These are phyloP conservation scores for Allophyes oxyacanthae DNA, from an alignment of 2,888 invertebrate genomes.

Conservation along the genomic window DNA sequence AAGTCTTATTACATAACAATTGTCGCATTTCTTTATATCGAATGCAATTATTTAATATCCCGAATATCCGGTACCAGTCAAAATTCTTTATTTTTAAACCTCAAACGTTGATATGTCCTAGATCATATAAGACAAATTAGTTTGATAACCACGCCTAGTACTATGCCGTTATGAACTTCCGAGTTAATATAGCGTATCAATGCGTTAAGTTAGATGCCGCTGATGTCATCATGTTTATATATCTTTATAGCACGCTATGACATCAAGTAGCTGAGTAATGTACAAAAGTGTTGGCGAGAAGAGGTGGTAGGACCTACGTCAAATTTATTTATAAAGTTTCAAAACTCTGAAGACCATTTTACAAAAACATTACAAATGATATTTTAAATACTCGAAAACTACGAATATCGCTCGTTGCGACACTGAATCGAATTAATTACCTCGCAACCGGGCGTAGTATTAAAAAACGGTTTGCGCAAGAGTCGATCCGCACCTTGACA, in stretches of 20 bases:
- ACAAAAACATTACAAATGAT: slow-evolving; percentile 57
- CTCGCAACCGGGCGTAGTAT: slow-evolving; percentile 87
- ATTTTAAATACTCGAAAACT: slow-evolving; percentile 75
- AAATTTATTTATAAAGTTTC: slow-evolving; percentile 34
- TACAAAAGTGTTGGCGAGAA: slow-evolving; percentile 16
- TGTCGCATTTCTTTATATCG: too few species aligned
- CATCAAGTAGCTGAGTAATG: slow-evolving; percentile 49
- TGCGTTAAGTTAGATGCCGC: slow-evolving; percentile 35
- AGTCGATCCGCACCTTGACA: slow-evolving; percentile 88
- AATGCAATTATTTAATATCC: too few species aligned
- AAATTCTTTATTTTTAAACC: too few species aligned
- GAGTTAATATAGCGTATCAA: slow-evolving; percentile 21
- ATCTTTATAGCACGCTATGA: slow-evolving; percentile 41
- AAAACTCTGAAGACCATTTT: slow-evolving; percentile 49
- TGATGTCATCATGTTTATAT: slow-evolving; percentile 53
- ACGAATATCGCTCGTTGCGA: slow-evolving; percentile 84
- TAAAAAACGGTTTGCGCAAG: slow-evolving; percentile 88
- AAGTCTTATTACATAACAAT: too few species aligned
- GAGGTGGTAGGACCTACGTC: slow-evolving; percentile 3
- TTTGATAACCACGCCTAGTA: slow-evolving; percentile 18
- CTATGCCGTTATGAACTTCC: slow-evolving; percentile 17
- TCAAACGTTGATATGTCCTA: too few species aligned
- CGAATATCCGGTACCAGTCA: too few species aligned
- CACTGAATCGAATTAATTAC: slow-evolving; percentile 89
- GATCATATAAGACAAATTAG: slow-evolving; percentile 1